Evolutionary conservation across 64 coral and sea anemone species (phyloP).

Genomic region (Orbicella faveolata): DNA sequence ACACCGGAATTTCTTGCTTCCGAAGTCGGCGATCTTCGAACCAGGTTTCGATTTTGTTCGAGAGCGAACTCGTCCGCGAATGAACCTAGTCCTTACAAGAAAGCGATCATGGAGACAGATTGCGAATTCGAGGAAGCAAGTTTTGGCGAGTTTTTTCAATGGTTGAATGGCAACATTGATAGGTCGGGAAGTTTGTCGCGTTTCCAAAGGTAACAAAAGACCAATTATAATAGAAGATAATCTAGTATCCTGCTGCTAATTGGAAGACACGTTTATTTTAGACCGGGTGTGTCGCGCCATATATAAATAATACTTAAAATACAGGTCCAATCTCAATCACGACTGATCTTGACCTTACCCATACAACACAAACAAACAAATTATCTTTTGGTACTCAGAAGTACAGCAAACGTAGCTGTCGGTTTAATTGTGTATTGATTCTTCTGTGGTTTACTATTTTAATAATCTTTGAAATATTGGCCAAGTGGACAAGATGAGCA

Average conservation of each 20-base stretch:
- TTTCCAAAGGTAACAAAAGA: slow-evolving; percentile 60
- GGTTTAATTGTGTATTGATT: neutral
- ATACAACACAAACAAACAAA: slow-evolving; percentile 41
- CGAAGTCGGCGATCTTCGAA: slow-evolving; percentile 64
- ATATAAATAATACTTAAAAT: neutral
- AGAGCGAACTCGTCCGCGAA: slow-evolving; percentile 30
- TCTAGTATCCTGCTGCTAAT: neutral
- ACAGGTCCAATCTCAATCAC: neutral
- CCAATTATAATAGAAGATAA: neutral
- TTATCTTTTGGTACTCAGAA: neutral
- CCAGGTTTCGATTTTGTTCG: slow-evolving; percentile 80
- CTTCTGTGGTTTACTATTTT: slow-evolving; percentile 5
- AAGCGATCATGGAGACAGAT: slow-evolving; percentile 83
- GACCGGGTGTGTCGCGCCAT: slow-evolving; percentile 15
- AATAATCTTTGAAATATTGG: slow-evolving; percentile 26
- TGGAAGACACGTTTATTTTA: neutral
- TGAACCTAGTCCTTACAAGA: slow-evolving; percentile 2
- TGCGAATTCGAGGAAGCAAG: slow-evolving; percentile 79
- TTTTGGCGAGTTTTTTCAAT: slow-evolving; percentile 76
- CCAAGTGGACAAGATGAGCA: neutral
- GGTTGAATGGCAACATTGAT: slow-evolving; percentile 56
- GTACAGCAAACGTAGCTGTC: neutral
- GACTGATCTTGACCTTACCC: slow-evolving; percentile 17
- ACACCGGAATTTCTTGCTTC: slow-evolving; percentile 70
- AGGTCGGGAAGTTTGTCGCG: slow-evolving; percentile 45